These are phyloP conservation scores for Sula dactylatra DNA, from an alignment of 2,113 vertebrate genomes.

Conservation along the genomic window DNA sequence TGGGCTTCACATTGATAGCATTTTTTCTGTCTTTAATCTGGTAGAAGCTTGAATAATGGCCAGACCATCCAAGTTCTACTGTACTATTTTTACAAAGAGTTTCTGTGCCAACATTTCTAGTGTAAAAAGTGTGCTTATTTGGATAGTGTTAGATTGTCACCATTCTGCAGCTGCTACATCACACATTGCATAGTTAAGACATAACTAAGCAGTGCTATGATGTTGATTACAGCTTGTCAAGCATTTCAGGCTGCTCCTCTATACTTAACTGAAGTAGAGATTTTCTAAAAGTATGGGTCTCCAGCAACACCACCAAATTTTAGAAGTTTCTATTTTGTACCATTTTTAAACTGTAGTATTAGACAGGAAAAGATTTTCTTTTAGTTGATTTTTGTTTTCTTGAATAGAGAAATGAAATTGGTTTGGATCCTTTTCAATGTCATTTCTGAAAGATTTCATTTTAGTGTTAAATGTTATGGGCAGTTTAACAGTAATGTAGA, in stretches of 20 bases:
- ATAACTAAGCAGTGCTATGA: neutral
- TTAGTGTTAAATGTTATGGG: neutral
- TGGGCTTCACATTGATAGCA: neutral
- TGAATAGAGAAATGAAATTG: neutral
- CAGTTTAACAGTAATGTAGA: neutral
- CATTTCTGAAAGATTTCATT: neutral
- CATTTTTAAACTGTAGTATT: neutral
- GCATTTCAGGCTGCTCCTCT: neutral
- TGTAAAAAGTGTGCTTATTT: neutral
- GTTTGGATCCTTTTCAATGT: neutral
- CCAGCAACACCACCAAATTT: neutral
- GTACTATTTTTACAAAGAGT: neutral
- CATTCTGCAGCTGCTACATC: neutral
- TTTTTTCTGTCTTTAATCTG: neutral
- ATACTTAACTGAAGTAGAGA: neutral
- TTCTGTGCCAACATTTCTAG: neutral
- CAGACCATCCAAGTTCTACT: neutral
- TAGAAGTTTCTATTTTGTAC: neutral
- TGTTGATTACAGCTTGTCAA: conserved; percentile 16
- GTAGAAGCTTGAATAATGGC: neutral
- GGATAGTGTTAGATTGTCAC: neutral
- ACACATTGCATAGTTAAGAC: neutral
- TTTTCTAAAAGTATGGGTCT: neutral
- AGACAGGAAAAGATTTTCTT: neutral
- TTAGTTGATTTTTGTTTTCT: neutral